phyloP scores from a whole-genome alignment of 1,140 invertebrate genomes.

The Phthorimaea operculella region DNA sequence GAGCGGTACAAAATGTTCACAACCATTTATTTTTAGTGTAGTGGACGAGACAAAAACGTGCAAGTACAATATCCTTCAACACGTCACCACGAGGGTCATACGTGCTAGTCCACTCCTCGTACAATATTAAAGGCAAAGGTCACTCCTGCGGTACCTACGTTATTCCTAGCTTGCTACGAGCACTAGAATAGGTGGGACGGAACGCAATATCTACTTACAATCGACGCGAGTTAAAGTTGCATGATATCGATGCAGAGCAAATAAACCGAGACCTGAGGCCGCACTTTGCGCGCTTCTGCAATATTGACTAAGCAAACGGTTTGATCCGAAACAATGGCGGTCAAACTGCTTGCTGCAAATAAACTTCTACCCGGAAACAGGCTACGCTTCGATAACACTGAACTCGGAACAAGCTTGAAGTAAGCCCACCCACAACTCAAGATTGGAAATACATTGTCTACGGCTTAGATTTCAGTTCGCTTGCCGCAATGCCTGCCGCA shows the following conservation, averaged over 20 bases:
- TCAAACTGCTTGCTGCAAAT: not conserved
- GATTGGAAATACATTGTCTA: too few relatives aligned
- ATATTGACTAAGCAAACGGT: constrained; percentile 38
- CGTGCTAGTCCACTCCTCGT: constrained; percentile 1
- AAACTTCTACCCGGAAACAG: not conserved
- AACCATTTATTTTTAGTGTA: too few relatives aligned
- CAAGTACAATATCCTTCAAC: not conserved
- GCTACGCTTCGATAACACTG: not conserved
- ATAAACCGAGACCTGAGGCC: constrained; percentile 35
- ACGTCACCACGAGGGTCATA: not conserved
- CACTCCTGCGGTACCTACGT: not conserved
- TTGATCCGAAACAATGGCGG: constrained; percentile 18
- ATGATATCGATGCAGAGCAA: constrained; percentile 54
- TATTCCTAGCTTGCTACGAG: constrained; percentile 16
- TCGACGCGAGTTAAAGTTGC: constrained; percentile 52
- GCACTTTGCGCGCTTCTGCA: constrained; percentile 33
- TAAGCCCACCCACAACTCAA: too few relatives aligned
- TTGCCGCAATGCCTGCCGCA: too few relatives aligned
- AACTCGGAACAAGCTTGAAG: not conserved
- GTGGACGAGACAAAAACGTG: too few relatives aligned
- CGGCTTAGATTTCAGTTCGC: too few relatives aligned
- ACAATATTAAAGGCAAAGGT: not conserved
- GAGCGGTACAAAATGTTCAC: too few relatives aligned
- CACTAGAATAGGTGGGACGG: constrained; percentile 27
- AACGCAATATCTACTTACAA: constrained; percentile 48